Conservation (phyloP, 2,797 vertebrate genomes). For the Pangasius sanitwongsei region DNA sequence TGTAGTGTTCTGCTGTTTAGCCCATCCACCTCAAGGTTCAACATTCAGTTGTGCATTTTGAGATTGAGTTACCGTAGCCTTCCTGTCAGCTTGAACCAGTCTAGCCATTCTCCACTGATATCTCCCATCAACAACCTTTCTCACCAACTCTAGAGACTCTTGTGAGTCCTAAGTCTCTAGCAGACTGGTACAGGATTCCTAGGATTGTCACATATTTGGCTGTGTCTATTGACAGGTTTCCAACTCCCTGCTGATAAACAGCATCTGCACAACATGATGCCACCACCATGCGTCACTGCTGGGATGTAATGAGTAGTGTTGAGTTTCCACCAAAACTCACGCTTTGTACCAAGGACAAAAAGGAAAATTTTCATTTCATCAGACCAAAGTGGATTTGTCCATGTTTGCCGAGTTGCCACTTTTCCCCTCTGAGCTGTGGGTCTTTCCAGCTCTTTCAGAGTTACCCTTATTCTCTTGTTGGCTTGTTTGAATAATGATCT, state of each 20-base stretch:
- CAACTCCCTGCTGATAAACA: not conserved
- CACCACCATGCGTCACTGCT: not conserved
- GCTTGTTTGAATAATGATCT: not conserved
- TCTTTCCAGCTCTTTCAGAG: not conserved
- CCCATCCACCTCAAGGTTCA: not conserved
- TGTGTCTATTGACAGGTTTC: not conserved
- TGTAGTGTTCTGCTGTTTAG: not conserved
- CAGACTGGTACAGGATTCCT: not conserved
- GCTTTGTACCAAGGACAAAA: not conserved
- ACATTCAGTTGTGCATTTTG: not conserved
- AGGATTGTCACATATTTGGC: not conserved
- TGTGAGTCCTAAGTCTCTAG: not conserved
- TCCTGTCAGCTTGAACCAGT: not conserved
- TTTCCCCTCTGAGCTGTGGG: not conserved
- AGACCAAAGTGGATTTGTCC: not conserved
- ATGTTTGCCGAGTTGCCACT: not conserved
- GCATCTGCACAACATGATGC: not conserved
- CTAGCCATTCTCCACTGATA: not conserved
- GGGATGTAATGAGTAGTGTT: not conserved
- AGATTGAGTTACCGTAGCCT: not conserved
- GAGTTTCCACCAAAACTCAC: not conserved
- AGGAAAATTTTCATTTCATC: not conserved
- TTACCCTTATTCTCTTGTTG: too few species aligned
- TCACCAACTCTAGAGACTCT: not conserved
- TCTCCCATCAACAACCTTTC: not conserved